Percentiles rank a stretch among this genome's conserved stretches.
These are phyloP conservation scores for Centropyge bicolor DNA, from an alignment of 2,797 vertebrate genomes.

Conservation along the genomic window DNA sequence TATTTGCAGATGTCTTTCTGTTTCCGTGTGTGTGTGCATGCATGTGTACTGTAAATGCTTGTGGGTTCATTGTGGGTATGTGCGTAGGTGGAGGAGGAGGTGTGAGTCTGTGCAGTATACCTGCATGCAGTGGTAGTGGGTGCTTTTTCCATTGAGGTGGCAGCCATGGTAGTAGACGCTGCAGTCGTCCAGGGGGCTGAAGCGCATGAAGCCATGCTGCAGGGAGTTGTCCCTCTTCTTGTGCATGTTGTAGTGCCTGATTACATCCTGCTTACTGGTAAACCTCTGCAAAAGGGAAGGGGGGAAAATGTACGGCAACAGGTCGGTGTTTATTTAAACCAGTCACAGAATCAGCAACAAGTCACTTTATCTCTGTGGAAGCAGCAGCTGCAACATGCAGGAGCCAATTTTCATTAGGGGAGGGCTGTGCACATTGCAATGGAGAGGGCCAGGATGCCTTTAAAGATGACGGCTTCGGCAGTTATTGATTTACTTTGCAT, in stretches of 20 bases:
- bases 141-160: constrained; percentile 99
- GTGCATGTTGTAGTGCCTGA: constrained; percentile 99
- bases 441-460: constrained; percentile 66
- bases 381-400: constrained; percentile 85
- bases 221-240: constrained; percentile 99
- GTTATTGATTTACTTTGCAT: constrained; percentile 79
- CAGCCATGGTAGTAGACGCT: constrained; percentile 99
- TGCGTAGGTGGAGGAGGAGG: constrained; percentile 47
- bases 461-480: constrained; percentile 67
- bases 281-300: constrained; percentile 91
- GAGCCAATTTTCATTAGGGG: constrained; percentile 81
- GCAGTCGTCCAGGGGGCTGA: constrained; percentile 99
- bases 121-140: constrained; percentile 99
- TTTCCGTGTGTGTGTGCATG: constrained; percentile 27
- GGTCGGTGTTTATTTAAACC: constrained; percentile 83
- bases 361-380: constrained; percentile 85
- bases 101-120: constrained; percentile 79
- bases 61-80: constrained; percentile 41
- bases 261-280: constrained; percentile 99
- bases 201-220: constrained; percentile 99
- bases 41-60: constrained; percentile 30
- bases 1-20: constrained; percentile 20
- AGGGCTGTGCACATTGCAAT: constrained; percentile 66
- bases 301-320: constrained; percentile 79
- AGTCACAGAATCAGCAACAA: constrained; percentile 84